Conservation (phyloP, 2,888 invertebrate species). For the Fabriciana adippe region DNA sequence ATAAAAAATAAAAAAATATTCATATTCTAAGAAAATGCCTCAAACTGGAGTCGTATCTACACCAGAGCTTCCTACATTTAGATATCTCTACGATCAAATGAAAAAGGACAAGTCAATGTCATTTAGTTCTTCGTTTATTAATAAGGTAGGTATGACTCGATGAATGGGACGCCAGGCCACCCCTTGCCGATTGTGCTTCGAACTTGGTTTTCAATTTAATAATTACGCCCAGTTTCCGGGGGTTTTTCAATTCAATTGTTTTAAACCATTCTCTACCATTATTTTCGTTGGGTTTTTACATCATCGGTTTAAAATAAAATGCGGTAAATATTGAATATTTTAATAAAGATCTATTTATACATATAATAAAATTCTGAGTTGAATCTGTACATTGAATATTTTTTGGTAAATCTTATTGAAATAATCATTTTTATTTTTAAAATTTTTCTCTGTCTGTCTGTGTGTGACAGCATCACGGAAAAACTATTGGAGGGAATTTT, state of each 20-base stretch:
- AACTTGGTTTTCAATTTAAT: slow-evolving; percentile 78
- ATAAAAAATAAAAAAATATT: too few species aligned
- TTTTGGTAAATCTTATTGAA: too few species aligned
- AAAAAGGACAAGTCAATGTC: slow-evolving; percentile 12
- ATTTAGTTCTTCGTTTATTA: slow-evolving; percentile 20
- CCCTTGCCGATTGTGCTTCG: slow-evolving; percentile 49
- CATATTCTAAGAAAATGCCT: too few species aligned
- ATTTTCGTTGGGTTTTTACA: slow-evolving; percentile 51
- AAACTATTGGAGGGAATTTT: too few species aligned
- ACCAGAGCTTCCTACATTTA: background rate
- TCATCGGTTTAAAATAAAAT: slow-evolving; percentile 40
- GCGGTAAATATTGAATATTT: too few species aligned
- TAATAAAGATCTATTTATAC: too few species aligned
- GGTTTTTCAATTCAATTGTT: slow-evolving; percentile 77
- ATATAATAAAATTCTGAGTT: too few species aligned
- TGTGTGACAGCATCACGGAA: too few species aligned
- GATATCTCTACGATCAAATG: background rate
- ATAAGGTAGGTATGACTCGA: slow-evolving; percentile 9
- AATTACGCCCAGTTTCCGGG: slow-evolving; percentile 65
- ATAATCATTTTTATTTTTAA: too few species aligned
- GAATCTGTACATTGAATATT: too few species aligned
- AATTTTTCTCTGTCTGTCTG: too few species aligned
- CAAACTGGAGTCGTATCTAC: too few species aligned
- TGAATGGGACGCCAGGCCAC: slow-evolving; percentile 10
- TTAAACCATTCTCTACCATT: slow-evolving; percentile 67